These are phyloP conservation scores for Enteromius treurensis DNA, from an alignment of 2,797 vertebrate genomes.

Conservation along the genomic window DNA sequence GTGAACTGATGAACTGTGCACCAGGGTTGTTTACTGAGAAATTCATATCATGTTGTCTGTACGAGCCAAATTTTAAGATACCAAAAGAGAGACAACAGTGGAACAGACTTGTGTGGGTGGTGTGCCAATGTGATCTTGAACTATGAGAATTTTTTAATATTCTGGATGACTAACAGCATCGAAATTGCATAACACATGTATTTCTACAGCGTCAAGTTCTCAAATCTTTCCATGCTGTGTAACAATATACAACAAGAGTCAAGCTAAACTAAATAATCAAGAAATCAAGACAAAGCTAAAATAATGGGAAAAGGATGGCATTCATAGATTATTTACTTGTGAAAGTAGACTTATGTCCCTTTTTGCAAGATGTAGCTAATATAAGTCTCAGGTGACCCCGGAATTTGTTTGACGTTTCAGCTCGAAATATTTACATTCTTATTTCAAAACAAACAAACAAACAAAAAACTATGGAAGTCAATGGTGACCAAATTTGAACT, in stretches of 20 bases:
- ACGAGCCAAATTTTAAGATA: not conserved
- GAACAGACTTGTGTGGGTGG: slow-evolving; percentile 35
- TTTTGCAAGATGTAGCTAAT: no score
- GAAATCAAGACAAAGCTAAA: no score
- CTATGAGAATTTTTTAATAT: slow-evolving; percentile 13
- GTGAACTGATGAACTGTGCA: not conserved
- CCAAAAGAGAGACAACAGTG: not conserved
- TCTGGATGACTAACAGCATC: slow-evolving; percentile 3
- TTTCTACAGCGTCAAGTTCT: not conserved
- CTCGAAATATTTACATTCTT: no score
- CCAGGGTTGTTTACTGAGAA: not conserved
- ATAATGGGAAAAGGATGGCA: not conserved
- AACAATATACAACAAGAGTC: no score
- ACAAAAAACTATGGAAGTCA: no score
- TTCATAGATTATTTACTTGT: not conserved
- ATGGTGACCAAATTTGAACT: no score
- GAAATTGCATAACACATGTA: not conserved
- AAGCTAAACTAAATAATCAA: no score
- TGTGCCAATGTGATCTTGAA: slow-evolving; percentile 29
- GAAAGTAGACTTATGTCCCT: no score
- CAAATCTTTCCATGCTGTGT: not conserved
- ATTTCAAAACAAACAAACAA: no score
- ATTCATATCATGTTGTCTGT: not conserved
- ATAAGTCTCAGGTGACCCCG: not conserved
- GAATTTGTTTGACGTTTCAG: no score